These are phyloP conservation scores for Chaenogobius annularis DNA, from an alignment of 2,113 vertebrate genomes.

Conservation along the genomic window DNA sequence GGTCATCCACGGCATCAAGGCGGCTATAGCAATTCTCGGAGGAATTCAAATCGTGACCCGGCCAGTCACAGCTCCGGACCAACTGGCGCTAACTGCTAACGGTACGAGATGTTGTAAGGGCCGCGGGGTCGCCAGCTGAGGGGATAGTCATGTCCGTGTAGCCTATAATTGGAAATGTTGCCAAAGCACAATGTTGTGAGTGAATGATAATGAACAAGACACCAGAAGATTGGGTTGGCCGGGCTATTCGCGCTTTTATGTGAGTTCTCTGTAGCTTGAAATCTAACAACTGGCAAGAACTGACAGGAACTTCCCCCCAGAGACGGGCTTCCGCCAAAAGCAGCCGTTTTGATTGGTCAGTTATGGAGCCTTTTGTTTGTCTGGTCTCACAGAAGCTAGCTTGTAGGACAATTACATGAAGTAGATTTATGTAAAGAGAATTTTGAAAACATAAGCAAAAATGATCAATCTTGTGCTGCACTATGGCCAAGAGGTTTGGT, in stretches of 20 bases:
- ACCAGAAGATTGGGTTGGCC: background rate
- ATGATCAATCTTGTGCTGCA: background rate
- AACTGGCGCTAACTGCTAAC: slow-evolving; percentile 26
- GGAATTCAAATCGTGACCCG: slow-evolving; percentile 49
- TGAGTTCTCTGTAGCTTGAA: slow-evolving; percentile 25
- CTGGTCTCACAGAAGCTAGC: background rate
- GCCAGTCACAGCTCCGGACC: slow-evolving; percentile 9
- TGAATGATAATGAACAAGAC: slow-evolving; percentile 4
- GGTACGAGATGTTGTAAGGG: slow-evolving; percentile 26
- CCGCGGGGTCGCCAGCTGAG: slow-evolving; percentile 23
- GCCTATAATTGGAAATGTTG: slow-evolving; percentile 41
- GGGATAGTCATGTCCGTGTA: slow-evolving; percentile 45
- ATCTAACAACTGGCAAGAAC: slow-evolving; percentile 21
- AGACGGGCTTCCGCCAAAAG: background rate
- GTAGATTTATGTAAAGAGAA: background rate
- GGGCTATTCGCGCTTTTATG: slow-evolving; percentile 1
- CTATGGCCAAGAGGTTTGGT: background rate
- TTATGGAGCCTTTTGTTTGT: background rate
- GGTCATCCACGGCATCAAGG: background rate
- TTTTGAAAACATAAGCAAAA: background rate
- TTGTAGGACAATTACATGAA: background rate
- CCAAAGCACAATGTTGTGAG: slow-evolving; percentile 1
- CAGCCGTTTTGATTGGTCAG: background rate
- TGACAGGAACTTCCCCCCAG: slow-evolving; percentile 11
- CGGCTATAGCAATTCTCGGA: slow-evolving; percentile 17